These are phyloP conservation scores for Himalopsyche tibetana DNA, from an alignment of 2,888 invertebrate species.

Conservation along the genomic window DNA sequence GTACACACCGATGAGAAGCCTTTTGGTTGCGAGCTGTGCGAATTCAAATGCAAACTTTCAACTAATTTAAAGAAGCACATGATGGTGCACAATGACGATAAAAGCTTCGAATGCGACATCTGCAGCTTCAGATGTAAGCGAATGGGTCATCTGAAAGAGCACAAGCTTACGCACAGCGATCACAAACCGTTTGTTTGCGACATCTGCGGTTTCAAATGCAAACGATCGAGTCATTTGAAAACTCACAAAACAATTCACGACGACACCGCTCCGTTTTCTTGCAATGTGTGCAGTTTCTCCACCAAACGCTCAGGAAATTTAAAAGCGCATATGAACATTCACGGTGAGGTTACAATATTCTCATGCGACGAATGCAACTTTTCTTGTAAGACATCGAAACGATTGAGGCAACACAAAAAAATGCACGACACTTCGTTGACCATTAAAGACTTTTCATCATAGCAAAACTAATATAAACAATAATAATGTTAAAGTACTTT, in stretches of 20 bases:
- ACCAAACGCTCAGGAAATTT: background rate
- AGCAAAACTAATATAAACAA: background rate
- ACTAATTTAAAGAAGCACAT: slow-evolving; percentile 41
- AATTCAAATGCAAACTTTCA: slow-evolving; percentile 23
- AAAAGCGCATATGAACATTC: slow-evolving; percentile 29
- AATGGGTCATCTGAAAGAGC: slow-evolving; percentile 4
- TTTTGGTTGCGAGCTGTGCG: slow-evolving; percentile 41
- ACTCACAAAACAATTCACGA: slow-evolving; percentile 41
- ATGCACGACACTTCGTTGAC: slow-evolving; percentile 4
- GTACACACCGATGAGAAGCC: slow-evolving; percentile 44
- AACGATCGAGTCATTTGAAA: background rate
- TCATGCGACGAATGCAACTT: slow-evolving; percentile 37
- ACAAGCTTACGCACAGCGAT: background rate
- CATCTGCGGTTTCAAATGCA: slow-evolving; percentile 44
- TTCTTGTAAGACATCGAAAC: background rate
- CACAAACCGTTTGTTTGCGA: slow-evolving; percentile 43
- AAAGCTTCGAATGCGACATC: slow-evolving; percentile 39
- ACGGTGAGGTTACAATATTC: slow-evolving; percentile 13
- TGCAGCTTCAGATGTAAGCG: slow-evolving; percentile 41
- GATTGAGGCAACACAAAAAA: slow-evolving; percentile 4
- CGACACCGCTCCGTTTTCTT: slow-evolving; percentile 28
- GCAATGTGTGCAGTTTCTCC: slow-evolving; percentile 36
- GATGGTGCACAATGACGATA: slow-evolving; percentile 33
- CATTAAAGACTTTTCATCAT: background rate
- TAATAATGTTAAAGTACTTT: too few relatives aligned